A percentile compares a stretch with the other conserved stretches of the same genome.
These are phyloP conservation scores for Melipona bicolor DNA, from an alignment of 2,888 invertebrate species.

Conservation along the genomic window DNA sequence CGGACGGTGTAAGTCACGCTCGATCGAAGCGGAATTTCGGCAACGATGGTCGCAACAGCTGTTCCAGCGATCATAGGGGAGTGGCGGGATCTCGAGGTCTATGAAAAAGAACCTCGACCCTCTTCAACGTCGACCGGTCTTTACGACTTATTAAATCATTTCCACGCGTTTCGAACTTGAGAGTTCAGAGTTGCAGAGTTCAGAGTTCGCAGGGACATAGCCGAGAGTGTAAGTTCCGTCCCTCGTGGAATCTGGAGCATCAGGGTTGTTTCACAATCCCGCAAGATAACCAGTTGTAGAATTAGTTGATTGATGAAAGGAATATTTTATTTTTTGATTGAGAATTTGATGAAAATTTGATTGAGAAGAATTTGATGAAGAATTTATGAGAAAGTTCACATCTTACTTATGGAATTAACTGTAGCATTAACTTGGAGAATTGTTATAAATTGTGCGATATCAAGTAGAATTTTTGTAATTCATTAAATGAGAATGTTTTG, in stretches of 20 bases:
- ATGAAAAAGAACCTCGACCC: constrained; percentile 76
- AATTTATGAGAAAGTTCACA: background rate
- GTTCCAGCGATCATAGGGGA: constrained; percentile 47
- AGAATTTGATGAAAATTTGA: too few relatives aligned
- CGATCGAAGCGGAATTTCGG: constrained; percentile 49
- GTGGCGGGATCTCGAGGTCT: constrained; percentile 49
- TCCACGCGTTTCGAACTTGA: constrained; percentile 50
- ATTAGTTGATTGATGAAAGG: background rate
- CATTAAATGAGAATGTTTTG: too few relatives aligned
- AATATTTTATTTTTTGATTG: background rate
- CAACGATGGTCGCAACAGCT: constrained; percentile 67
- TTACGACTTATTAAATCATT: constrained; percentile 81
- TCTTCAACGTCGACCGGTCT: constrained; percentile 75
- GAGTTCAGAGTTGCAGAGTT: background rate
- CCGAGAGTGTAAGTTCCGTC: background rate
- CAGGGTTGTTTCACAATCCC: background rate
- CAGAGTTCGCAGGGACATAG: background rate
- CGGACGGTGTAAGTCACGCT: constrained; percentile 37
- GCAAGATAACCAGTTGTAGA: background rate
- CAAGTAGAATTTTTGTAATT: too few relatives aligned
- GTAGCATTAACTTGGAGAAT: too few relatives aligned
- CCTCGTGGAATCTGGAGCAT: background rate
- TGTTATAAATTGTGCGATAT: too few relatives aligned
- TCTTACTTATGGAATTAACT: too few relatives aligned
- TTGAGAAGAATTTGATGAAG: too few relatives aligned